These are phyloP conservation scores for Holothuria glaberrima DNA, from an alignment of 35 echinoderm and acorn worm species.

Conservation along the genomic window DNA sequence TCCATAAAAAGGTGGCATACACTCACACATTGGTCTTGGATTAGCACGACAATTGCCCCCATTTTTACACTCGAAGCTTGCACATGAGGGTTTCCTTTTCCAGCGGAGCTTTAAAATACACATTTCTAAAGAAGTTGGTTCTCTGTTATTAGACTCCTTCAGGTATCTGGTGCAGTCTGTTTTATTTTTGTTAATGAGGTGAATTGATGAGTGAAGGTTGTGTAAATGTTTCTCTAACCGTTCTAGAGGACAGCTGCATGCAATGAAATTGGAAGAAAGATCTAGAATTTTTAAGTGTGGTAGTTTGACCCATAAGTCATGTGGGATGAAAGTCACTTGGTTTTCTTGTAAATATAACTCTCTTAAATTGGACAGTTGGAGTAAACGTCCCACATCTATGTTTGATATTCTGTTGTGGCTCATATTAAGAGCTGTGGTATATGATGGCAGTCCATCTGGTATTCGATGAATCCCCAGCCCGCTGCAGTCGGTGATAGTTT, in stretches of 20 bases:
- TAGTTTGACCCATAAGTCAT: background rate
- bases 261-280: conserved; percentile 59
- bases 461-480: conserved; percentile 33
- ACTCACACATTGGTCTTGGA: background rate
- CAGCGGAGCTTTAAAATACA: conserved; percentile 24
- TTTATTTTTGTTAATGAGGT: background rate
- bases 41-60: background rate
- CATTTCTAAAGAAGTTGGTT: background rate
- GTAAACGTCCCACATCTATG: background rate
- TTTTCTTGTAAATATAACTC: conserved; percentile 68
- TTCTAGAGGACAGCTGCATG: conserved; percentile 62
- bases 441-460: conserved; percentile 46
- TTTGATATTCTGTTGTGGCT: conserved; percentile 54
- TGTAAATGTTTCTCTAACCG: conserved; percentile 25
- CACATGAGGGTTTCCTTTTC: conserved; percentile 39
- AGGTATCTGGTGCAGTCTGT: background rate
- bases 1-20: background rate
- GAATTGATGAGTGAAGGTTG: background rate
- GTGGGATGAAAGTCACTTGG: conserved; percentile 16
- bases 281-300: conserved; percentile 56
- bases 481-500: conserved; percentile 49
- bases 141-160: background rate
- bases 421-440: conserved; percentile 53
- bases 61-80: background rate
- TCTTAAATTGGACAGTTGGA: conserved; percentile 33